These are phyloP conservation scores for Pelmatolapia mariae DNA, from an alignment of 2,113 vertebrate species.

Conservation along the genomic window DNA sequence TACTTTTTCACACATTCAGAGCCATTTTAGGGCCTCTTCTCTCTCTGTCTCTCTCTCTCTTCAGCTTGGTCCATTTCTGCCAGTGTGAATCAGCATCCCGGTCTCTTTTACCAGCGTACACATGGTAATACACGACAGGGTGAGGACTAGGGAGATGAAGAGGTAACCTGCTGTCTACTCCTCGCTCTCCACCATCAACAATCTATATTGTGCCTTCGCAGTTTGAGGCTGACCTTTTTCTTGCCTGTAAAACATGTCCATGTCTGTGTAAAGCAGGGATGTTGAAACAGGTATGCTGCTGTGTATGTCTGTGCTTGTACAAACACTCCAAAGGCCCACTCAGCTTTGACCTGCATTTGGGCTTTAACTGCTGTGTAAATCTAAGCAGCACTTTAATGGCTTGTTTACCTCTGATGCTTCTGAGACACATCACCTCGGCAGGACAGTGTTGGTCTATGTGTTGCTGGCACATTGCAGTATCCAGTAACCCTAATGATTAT, in stretches of 20 bases:
- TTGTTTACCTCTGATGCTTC: not conserved
- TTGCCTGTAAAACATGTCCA: not conserved
- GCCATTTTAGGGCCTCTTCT: slow-evolving; percentile 21
- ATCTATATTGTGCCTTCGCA: not conserved
- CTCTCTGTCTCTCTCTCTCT: slow-evolving; percentile 9
- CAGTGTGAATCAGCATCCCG: slow-evolving; percentile 56
- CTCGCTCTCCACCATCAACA: not conserved
- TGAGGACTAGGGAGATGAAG: slow-evolving; percentile 33
- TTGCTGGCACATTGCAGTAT: not conserved
- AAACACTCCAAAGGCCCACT: not conserved
- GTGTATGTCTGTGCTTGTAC: not conserved
- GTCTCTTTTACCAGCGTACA: slow-evolving; percentile 2
- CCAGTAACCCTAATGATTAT: not conserved
- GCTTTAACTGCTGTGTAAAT: slow-evolving; percentile 43
- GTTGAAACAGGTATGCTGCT: not conserved
- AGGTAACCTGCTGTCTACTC: slow-evolving; percentile 24
- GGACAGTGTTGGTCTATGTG: not conserved
- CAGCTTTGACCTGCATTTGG: slow-evolving; percentile 2
- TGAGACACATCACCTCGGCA: not conserved
- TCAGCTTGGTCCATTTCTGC: slow-evolving; percentile 32
- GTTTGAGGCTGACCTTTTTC: slow-evolving; percentile 30
- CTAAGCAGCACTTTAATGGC: slow-evolving; percentile 24
- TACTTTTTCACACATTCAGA: slow-evolving; percentile 54
- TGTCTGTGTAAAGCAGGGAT: not conserved
- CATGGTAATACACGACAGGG: slow-evolving; percentile 18